Evolutionary conservation across 64 coral and sea anemone species (phyloP).

Genomic region (Platygyra sinensis): DNA sequence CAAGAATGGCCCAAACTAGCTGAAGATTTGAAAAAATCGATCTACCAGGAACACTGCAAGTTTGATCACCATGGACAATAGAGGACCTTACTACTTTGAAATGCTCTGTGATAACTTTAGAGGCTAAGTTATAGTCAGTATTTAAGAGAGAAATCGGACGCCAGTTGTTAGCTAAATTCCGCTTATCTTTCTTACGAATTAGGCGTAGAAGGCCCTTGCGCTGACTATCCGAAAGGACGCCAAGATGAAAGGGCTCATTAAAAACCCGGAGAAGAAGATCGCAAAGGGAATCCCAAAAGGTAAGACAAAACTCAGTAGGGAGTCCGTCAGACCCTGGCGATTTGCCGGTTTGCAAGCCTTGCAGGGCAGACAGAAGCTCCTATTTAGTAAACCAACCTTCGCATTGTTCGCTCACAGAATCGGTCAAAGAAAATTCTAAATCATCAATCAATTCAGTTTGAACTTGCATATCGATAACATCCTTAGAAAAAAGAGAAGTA

Average conservation of each 20-base stretch:
- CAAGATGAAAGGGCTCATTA: background rate
- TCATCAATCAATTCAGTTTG: background rate
- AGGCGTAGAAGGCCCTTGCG: background rate
- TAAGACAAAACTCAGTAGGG: constrained; percentile 10
- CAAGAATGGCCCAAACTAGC: background rate
- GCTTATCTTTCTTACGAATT: background rate
- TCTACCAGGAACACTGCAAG: background rate
- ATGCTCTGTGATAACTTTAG: background rate
- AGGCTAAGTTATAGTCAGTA: background rate
- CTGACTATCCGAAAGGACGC: background rate
- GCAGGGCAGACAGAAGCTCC: background rate
- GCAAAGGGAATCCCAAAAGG: background rate
- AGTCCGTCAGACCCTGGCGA: constrained; percentile 23
- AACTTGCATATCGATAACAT: background rate
- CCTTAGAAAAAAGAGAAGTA: background rate
- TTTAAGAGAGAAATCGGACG: background rate
- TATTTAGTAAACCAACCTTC: background rate
- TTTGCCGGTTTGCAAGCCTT: background rate
- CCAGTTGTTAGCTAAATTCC: background rate
- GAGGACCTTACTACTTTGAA: background rate
- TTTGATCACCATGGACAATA: background rate
- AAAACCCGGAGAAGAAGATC: background rate
- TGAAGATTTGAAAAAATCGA: background rate
- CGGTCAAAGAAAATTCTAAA: background rate
- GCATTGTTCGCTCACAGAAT: background rate